Percentiles rank a stretch among this genome's conserved stretches.
phyloP scores from a whole-genome alignment of 1,140 invertebrate species.

The Drosophila kanapiae region DNA sequence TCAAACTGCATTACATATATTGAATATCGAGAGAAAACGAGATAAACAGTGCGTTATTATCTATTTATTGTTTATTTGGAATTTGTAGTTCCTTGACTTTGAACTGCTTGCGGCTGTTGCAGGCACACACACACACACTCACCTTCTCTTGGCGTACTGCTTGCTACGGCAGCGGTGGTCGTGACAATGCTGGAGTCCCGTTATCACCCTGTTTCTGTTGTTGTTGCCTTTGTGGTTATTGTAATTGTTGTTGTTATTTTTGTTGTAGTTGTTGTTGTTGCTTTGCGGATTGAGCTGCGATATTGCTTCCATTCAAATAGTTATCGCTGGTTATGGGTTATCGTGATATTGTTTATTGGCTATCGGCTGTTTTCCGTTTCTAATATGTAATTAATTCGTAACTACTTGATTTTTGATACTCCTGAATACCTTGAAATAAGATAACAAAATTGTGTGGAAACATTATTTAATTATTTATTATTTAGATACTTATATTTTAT shows the following conservation, averaged over 20 bases:
- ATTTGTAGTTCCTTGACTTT: not conserved
- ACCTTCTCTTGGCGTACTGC: slow-evolving; percentile 36
- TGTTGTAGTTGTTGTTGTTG: not conserved
- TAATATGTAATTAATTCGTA: no score
- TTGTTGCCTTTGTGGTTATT: slow-evolving; percentile 20
- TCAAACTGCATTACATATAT: not conserved
- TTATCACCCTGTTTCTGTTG: slow-evolving; percentile 9
- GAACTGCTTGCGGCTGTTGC: no score
- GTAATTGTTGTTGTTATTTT: not conserved
- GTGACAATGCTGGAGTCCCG: slow-evolving; percentile 35
- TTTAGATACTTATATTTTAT: no score
- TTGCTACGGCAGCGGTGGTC: slow-evolving; percentile 23
- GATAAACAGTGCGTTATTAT: not conserved
- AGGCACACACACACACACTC: not conserved
- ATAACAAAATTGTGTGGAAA: not conserved
- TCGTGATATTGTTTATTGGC: slow-evolving; percentile 4
- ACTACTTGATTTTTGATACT: not conserved
- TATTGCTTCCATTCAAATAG: slow-evolving; percentile 77
- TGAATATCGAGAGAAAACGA: not conserved
- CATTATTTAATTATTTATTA: no score
- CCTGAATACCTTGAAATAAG: slow-evolving; percentile 7
- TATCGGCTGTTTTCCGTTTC: not conserved
- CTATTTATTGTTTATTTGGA: not conserved
- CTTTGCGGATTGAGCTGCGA: slow-evolving; percentile 39
- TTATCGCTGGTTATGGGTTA: slow-evolving; percentile 32